Conservation (phyloP, 2,797 vertebrate species). For the Gouania willdenowi region DNA sequence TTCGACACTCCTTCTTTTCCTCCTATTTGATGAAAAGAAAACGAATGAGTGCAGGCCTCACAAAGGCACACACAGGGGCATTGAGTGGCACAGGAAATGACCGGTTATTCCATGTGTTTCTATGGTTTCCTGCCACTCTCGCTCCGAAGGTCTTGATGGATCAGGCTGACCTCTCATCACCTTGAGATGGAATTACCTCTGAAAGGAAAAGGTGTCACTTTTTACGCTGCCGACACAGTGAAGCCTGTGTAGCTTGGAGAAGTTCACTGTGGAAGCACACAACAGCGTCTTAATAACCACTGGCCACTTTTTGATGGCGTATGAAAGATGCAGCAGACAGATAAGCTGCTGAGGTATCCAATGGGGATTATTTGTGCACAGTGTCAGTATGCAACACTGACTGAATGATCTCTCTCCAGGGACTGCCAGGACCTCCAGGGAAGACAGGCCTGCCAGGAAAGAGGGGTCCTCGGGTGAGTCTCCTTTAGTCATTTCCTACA, state of each 20-base stretch:
- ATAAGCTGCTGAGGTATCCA: constrained; percentile 6
- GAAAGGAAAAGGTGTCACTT: constrained; percentile 25
- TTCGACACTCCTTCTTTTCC: constrained; percentile 36
- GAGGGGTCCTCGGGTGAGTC: constrained; percentile 89
- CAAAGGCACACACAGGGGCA: constrained; percentile 45
- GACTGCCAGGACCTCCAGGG: constrained; percentile 86
- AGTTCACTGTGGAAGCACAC: constrained; percentile 1
- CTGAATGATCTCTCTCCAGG: constrained; percentile 67
- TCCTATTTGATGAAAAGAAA: constrained; percentile 69
- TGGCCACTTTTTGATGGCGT: constrained; percentile 8
- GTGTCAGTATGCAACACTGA: constrained; percentile 15
- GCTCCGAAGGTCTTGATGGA: constrained; percentile 31
- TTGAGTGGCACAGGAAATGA: constrained; percentile 61
- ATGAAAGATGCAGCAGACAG: neutral
- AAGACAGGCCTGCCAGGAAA: constrained; percentile 86
- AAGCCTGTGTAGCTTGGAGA: neutral
- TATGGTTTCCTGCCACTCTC: constrained; percentile 53
- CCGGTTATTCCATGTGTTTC: constrained; percentile 62
- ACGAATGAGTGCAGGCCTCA: constrained; percentile 39
- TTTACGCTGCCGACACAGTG: constrained; percentile 12
- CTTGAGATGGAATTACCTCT: constrained; percentile 35
- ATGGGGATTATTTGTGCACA: neutral
- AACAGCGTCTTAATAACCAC: constrained; percentile 2
- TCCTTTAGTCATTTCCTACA: constrained; percentile 3
- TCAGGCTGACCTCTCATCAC: constrained; percentile 53